Percentiles rank a stretch among this genome's conserved stretches.
Evolutionary conservation across 2,113 vertebrate species (phyloP).

Genomic region (Rhynchomys soricoides): DNA sequence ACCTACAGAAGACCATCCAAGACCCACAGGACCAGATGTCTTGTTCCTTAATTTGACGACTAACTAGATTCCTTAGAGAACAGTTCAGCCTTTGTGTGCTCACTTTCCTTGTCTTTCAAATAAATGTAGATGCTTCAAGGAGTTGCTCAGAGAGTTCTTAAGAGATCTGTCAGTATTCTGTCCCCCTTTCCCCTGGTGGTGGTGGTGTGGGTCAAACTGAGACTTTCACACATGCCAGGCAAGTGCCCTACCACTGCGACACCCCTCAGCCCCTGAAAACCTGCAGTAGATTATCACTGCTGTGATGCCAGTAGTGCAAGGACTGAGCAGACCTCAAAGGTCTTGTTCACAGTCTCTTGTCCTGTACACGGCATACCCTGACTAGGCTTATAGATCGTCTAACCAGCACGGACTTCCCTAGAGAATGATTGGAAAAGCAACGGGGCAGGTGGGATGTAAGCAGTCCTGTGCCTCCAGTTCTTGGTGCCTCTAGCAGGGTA

Average conservation of each 20-base stretch:
- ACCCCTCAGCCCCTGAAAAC: neutral
- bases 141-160: neutral
- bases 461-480: neutral
- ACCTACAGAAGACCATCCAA: neutral
- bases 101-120: constrained; percentile 39
- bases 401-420: neutral
- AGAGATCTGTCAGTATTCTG: neutral
- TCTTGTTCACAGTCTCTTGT: neutral
- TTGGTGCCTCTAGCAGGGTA: neutral
- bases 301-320: neutral
- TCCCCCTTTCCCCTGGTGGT: too few relatives aligned
- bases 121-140: neutral
- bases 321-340: neutral
- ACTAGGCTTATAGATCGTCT: neutral
- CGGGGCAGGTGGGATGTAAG: neutral
- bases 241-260: neutral
- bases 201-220: neutral
- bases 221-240: neutral
- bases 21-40: neutral
- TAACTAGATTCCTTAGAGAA: neutral
- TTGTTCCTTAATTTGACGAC: neutral
- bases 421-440: neutral
- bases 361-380: neutral
- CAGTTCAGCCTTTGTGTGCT: neutral
- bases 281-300: neutral